phyloP scores from a whole-genome alignment of 2,113 vertebrate species.

The Platycercus adscitus region DNA sequence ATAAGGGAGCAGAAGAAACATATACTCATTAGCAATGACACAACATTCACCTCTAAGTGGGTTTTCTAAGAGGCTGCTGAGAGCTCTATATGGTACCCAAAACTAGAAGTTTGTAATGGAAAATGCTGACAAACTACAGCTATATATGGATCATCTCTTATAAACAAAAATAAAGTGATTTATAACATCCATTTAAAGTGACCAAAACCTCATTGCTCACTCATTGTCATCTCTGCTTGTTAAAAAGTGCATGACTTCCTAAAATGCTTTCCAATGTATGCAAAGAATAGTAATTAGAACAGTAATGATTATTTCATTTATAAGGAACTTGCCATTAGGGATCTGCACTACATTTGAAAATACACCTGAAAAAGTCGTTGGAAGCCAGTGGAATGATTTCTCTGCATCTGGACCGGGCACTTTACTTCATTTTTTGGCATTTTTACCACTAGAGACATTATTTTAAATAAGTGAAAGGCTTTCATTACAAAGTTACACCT shows the following conservation, averaged over 20 bases:
- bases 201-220: conserved; percentile 24
- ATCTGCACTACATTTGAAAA: not conserved
- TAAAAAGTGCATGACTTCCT: not conserved
- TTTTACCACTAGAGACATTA: not conserved
- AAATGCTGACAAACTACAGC: conserved; percentile 38
- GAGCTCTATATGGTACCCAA: not conserved
- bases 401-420: not conserved
- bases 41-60: not conserved
- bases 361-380: not conserved
- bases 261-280: not conserved
- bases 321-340: not conserved
- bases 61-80: not conserved
- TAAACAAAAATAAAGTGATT: conserved; percentile 36
- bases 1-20: not conserved
- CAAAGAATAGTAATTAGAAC: not conserved
- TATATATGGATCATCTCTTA: conserved; percentile 9
- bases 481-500: not conserved
- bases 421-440: not conserved
- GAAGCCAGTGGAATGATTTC: not conserved
- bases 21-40: not conserved
- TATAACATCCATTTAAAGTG: conserved; percentile 13
- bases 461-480: not conserved
- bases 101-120: not conserved
- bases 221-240: conserved; percentile 16
- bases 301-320: conserved; percentile 12